Base-by-base conservation (phyloP, 1,140 invertebrate genomes). In the Octopus sinensis region DNA sequence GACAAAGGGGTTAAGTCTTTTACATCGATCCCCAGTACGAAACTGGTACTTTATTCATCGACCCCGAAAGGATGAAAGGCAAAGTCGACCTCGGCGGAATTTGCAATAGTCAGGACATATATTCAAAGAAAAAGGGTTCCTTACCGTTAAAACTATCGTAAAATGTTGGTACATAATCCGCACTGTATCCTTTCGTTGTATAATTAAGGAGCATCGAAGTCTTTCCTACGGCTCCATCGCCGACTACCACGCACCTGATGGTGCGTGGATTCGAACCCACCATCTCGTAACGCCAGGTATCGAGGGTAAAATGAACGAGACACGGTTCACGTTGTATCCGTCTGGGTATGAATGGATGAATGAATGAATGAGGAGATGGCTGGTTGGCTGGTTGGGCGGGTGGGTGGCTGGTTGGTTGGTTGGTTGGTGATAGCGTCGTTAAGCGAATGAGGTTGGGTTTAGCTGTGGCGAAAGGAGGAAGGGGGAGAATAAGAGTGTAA, bases 171-270 rank as follows among this genome's bases (percentile, higher is more conserved):
- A 86, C 62, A 80, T 90, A 90, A 30, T 86, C 85, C 53, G 85
- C 83, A 56, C 86, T 80, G 78, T 89, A 89, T 79, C 86, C 84
- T 51, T 88, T 88, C 23, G 88, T 84, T 30, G 88, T 88, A 79
- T 89, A 90, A 43, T 86, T 86, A 30, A 90, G 81, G 51, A 90
- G 79, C 85, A 90, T 86, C 80, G 88, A 86, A 1, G 87, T 88
- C 80, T 88, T 88, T 4, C 88, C 88, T 0, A 88, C 86, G 0
- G 85, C 87, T 12, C 88, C 88, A 78, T 89, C 88, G 12, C 88
- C 88, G 4, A 89, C 88, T 9, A 89, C 85, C 6, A 87, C 86
- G 83, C 86, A 87, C 83, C 88, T 89, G 30, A 77, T 43, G 6
- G 12, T 53, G 17, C 52, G n/a, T 17, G 4, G n/a, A 4, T 51